Evolutionary conservation across 2,113 vertebrate species (phyloP), one percentile per base, ranked within the genome.

Genomic region (Stictonetta naevosa): DNA sequence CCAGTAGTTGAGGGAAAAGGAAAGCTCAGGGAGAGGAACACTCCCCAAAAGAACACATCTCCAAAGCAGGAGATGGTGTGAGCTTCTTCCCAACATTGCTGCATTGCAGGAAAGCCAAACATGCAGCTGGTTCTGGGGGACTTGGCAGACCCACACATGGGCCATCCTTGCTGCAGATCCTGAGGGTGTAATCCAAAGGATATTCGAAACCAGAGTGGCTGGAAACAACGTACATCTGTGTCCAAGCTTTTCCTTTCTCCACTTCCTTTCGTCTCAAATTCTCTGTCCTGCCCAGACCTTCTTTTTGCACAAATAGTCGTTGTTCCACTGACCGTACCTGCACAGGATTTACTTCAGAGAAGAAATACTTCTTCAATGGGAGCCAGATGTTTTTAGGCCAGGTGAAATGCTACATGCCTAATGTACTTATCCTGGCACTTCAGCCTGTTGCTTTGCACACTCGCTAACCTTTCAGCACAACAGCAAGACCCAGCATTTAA

Each of bases 51-150:
- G 20, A 48, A 48, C 20, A 10, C 46, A 21, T 1, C 53, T 38
- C 28, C 14, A 8, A 23, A 38, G 71, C 1, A 1, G 55, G 23
- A 83, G 53, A 8, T 19, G 3, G 0, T 7, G 40, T 14, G 56
- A 34, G 79, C 29, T 48, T 48, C 88, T 11, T 29, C 42, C 31
- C 31, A 38, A 17, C 22, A 1, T 33, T 4, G 26, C 52, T 4
- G 23, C 53, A 18, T 4, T 55, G 17, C 44, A 40, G 46, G 44
- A n/a, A 46, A 67, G 46, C 29, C 40, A 64, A 50, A 34, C 6
- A 34, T 62, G 38, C n/a, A 20, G 48, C 28, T 26, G 36, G 52
- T 29, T 29, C 17, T 8, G 0, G 53, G 31, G 29, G n/a, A 33
- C n/a, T 28, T 34, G 0, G 36, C 11, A 72, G 33, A 33, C 50